Percentiles rank a stretch among this genome's conserved stretches.
Evolutionary conservation across 2,797 vertebrate genomes (phyloP).

Genomic region (Brachyalestes nurse): DNA sequence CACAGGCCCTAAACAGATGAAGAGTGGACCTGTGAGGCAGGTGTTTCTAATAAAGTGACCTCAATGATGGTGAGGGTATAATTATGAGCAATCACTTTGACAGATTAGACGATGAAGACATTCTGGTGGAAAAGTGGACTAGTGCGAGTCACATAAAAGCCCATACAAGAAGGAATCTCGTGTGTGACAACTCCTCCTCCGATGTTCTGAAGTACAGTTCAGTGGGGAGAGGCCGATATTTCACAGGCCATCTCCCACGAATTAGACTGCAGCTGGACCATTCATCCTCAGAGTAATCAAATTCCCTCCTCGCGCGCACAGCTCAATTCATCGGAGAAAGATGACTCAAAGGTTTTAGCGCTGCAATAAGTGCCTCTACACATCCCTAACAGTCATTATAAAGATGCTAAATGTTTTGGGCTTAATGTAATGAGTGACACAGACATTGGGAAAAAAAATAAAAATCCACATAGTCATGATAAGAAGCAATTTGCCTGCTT

Average conservation of each 20-base stretch:
- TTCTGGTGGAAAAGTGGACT: not conserved
- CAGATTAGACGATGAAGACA: not conserved
- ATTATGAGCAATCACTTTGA: too few relatives aligned
- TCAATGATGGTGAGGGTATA: not conserved
- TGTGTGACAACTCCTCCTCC: constrained; percentile 29
- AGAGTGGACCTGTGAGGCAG: too few relatives aligned
- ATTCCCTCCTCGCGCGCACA: constrained; percentile 39
- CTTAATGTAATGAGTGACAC: constrained; percentile 20
- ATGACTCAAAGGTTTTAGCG: constrained; percentile 55
- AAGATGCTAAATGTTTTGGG: constrained; percentile 14
- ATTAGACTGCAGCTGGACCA: constrained; percentile 51
- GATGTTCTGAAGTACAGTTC: constrained; percentile 22
- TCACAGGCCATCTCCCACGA: constrained; percentile 47
- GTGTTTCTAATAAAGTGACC: not conserved
- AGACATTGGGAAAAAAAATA: not conserved
- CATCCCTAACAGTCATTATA: constrained; percentile 46
- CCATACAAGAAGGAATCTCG: constrained; percentile 1
- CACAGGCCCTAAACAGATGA: not conserved
- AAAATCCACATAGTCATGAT: not conserved
- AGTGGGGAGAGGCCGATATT: constrained; percentile 44
- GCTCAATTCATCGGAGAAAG: constrained; percentile 43
- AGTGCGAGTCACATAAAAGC: not conserved
- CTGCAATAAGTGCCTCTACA: constrained; percentile 48
- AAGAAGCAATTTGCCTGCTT: constrained; percentile 14
- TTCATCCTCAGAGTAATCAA: constrained; percentile 54